Evolutionary conservation across 2,113 vertebrate species (phyloP).

Genomic region (Calyptomena viridis): DNA sequence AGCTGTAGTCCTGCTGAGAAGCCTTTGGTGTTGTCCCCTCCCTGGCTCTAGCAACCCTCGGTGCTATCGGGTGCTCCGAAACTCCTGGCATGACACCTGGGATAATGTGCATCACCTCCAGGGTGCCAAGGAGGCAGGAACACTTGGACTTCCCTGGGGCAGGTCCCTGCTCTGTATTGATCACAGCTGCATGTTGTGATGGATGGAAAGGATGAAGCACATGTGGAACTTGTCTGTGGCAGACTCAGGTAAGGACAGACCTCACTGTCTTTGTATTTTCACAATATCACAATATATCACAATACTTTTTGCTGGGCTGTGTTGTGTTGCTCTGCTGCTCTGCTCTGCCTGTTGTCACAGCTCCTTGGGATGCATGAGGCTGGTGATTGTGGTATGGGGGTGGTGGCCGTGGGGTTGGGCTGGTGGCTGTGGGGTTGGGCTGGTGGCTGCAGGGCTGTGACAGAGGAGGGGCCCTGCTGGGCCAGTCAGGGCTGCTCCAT

Average conservation of each 20-base stretch:
- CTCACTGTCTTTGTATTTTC: too few relatives aligned
- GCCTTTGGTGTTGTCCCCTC: neutral
- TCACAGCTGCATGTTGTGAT: accelerated
- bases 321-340: neutral
- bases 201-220: neutral
- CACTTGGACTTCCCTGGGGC: neutral
- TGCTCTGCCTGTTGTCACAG: neutral
- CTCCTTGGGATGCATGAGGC: accelerated
- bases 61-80: neutral
- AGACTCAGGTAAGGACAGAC: neutral
- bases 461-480: neutral
- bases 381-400: neutral
- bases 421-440: neutral
- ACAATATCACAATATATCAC: too few relatives aligned
- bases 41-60: neutral
- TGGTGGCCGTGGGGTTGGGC: neutral
- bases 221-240: accelerated
- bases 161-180: neutral
- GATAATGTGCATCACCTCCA: too few relatives aligned
- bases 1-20: accelerated
- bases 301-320: neutral
- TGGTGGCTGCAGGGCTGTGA: neutral
- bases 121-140: neutral
- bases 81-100: neutral
- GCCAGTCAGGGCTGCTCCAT: neutral